These are phyloP conservation scores for Saiga tatarica DNA, from an alignment of 2,113 vertebrate species.

Conservation along the genomic window DNA sequence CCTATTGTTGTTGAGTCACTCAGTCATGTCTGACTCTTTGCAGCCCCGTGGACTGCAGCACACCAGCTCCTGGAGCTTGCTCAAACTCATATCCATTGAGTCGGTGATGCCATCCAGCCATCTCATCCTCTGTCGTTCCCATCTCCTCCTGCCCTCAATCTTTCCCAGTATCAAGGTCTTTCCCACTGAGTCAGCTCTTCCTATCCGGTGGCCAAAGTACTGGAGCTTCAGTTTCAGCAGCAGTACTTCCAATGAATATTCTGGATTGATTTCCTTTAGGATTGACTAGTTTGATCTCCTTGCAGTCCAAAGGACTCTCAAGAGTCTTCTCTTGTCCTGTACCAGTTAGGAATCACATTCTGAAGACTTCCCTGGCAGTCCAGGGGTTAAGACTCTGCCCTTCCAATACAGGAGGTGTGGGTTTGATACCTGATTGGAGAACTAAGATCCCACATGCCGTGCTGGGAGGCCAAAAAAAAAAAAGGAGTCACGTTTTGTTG, in stretches of 20 bases:
- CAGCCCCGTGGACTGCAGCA: neutral
- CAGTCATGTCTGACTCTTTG: neutral
- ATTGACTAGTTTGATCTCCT: neutral
- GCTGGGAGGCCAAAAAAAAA: neutral
- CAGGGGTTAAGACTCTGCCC: neutral
- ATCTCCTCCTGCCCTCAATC: neutral
- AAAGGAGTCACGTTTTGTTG: neutral
- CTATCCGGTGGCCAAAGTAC: neutral
- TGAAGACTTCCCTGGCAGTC: neutral
- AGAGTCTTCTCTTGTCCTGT: neutral
- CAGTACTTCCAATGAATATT: neutral
- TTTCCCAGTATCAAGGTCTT: neutral
- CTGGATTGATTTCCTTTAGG: neutral
- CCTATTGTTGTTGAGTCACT: neutral
- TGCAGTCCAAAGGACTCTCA: neutral
- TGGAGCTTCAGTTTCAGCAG: neutral
- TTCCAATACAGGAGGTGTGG: fast-evolving
- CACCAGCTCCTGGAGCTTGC: neutral
- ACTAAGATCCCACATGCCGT: neutral
- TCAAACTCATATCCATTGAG: neutral
- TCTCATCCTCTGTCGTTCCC: neutral
- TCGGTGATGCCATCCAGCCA: neutral
- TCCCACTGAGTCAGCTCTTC: neutral
- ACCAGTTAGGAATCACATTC: neutral
- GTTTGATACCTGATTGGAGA: neutral